These are phyloP conservation scores for Anastrepha ludens DNA, from an alignment of 1,140 invertebrate genomes.

Conservation along the genomic window DNA sequence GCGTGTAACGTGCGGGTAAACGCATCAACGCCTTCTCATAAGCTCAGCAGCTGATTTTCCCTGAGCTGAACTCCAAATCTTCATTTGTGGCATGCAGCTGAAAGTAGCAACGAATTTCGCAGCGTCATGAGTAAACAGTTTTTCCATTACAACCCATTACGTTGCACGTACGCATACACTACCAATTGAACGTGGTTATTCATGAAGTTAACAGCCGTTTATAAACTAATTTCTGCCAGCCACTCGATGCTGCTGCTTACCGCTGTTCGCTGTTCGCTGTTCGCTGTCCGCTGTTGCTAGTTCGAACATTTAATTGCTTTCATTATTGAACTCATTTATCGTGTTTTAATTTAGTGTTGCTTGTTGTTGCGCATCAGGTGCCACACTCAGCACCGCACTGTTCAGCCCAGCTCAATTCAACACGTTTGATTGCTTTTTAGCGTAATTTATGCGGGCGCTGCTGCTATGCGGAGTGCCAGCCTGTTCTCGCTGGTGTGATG, in stretches of 20 bases:
- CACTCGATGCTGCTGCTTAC: neutral
- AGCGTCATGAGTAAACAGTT: neutral
- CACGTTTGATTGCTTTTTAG: too few species aligned
- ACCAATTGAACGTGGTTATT: neutral
- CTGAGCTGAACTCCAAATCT: neutral
- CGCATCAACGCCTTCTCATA: constrained; percentile 13
- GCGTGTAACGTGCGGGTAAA: neutral
- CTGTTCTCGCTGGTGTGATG: too few species aligned
- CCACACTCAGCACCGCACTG: neutral
- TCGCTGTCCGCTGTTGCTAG: neutral
- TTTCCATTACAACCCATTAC: neutral
- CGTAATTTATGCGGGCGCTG: too few species aligned
- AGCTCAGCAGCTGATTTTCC: neutral
- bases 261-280: neutral
- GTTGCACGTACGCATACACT: neutral
- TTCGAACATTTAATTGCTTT: constrained; percentile 67
- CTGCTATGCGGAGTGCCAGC: too few species aligned
- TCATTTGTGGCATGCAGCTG: neutral
- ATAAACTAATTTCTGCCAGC: neutral
- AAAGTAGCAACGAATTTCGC: constrained; percentile 5
- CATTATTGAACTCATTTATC: constrained; percentile 73
- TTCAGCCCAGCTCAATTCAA: too few species aligned
- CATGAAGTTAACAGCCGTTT: neutral
- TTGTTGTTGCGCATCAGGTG: constrained; percentile 56
- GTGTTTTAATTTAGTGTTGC: constrained; percentile 69